Evolutionary conservation across 2,888 invertebrate species (phyloP), one percentile per base, ranked within the genome.

Genomic region (Lycocerus yunnanus): DNA sequence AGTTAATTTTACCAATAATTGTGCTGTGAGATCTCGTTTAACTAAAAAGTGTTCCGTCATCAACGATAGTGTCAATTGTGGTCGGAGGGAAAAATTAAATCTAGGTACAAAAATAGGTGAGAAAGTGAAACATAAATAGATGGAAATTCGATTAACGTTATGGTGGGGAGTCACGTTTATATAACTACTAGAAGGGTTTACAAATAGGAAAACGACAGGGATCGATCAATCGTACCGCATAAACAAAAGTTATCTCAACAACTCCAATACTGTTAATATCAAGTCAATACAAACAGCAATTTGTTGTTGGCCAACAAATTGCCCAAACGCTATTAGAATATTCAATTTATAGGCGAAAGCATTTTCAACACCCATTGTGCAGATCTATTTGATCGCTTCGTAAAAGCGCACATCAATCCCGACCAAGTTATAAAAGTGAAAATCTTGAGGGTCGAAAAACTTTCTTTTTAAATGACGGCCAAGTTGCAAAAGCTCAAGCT

Each of bases 201-300:
- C 65, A 58, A 60, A 72, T 60, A 67, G 66, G 71, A 58, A 71
- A 58, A 65, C 43, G 71, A 71, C 70, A 43, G 18, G 69, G 59
- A 61, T 71, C 72, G 67, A 72, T 72, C 72, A 72, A 72, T 72
- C 61, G 18, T 16, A 67, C 67, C 59, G 66, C 67, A 68, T 72
- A 60, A 72, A 72, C 67, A 67, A 27, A 68, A 71, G 27, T 60
- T 60, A 60, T 61, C 43, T 63, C 15, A 18, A 20, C n/a, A 68
- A 68, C 15, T 58, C n/a, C 13, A 15, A 68, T 65, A 71, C 66
- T 58, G 66, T 66, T 66, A 66, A 71, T 71, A 66, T 58, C 71
- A 15, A 65, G 71, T 71, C 71, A 66, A 71, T 65, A 70, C 24
- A 63, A 65, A 65, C 69, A 18, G 63, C 58, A 70, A 70, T 70